Evolutionary conservation across 2,888 invertebrate genomes (phyloP).

Genomic region (Drosophila lutescens): DNA sequence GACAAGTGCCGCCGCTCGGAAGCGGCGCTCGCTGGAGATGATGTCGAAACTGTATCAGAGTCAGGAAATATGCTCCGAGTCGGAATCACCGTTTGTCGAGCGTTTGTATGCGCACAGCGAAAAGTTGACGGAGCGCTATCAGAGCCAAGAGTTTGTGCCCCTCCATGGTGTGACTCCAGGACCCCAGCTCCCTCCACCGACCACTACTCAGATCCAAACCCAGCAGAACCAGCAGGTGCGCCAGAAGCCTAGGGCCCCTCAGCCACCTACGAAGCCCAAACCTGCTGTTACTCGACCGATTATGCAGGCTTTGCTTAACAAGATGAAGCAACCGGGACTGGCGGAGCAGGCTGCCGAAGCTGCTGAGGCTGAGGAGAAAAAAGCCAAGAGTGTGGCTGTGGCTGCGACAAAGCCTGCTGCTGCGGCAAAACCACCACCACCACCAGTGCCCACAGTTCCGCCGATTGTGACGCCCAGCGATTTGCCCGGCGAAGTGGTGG

Average conservation of each 20-base stretch:
- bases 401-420: neutral
- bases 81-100: slow-evolving; percentile 85
- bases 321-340: slow-evolving; percentile 78
- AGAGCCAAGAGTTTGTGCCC: slow-evolving; percentile 87
- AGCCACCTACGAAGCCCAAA: slow-evolving; percentile 75
- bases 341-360: slow-evolving; percentile 80
- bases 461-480: slow-evolving; percentile 77
- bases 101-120: slow-evolving; percentile 87
- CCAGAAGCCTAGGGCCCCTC: slow-evolving; percentile 72
- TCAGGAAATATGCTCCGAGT: slow-evolving; percentile 86
- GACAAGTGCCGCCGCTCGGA: slow-evolving; percentile 81
- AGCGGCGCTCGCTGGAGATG: slow-evolving; percentile 85
- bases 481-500: slow-evolving; percentile 73
- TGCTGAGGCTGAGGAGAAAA: slow-evolving; percentile 66
- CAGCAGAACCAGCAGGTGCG: slow-evolving; percentile 64
- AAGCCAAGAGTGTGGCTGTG: slow-evolving; percentile 34
- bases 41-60: slow-evolving; percentile 87
- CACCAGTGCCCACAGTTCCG: slow-evolving; percentile 84
- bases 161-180: slow-evolving; percentile 69
- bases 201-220: slow-evolving; percentile 50
- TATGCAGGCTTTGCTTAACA: slow-evolving; percentile 81
- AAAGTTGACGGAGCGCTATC: slow-evolving; percentile 87
- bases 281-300: slow-evolving; percentile 80
- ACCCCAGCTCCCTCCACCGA: neutral
- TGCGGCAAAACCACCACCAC: slow-evolving; percentile 49